Evolutionary conservation across 2,797 vertebrate genomes (phyloP).

Genomic region (Echiichthys vipera): DNA sequence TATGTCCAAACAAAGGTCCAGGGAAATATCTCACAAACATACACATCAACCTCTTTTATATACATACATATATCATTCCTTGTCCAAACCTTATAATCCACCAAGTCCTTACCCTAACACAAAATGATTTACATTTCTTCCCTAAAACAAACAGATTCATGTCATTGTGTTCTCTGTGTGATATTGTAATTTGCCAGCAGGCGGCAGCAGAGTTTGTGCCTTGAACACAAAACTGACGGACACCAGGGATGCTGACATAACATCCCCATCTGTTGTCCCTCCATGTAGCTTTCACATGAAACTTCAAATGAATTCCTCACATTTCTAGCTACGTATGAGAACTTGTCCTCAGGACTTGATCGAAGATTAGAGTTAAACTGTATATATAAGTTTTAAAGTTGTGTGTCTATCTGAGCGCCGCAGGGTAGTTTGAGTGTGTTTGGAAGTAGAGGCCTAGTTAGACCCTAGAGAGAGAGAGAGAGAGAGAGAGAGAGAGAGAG

Average conservation of each 20-base stretch:
- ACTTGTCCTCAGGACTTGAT: background rate
- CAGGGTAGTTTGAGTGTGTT: background rate
- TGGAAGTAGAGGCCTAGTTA: background rate
- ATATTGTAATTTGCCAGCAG: slow-evolving; percentile 54
- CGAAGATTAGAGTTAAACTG: background rate
- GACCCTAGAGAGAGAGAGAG: too few species aligned
- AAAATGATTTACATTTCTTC: background rate
- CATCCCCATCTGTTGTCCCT: slow-evolving; percentile 48
- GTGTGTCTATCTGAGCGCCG: background rate
- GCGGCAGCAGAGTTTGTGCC: slow-evolving; percentile 67
- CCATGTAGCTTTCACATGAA: slow-evolving; percentile 35
- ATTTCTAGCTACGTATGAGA: background rate
- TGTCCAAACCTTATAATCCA: background rate
- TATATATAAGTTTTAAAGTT: background rate
- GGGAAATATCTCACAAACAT: too few species aligned
- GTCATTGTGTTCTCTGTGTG: slow-evolving; percentile 1
- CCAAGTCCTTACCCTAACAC: background rate
- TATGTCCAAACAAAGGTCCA: too few species aligned
- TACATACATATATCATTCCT: too few species aligned
- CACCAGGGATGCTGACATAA: slow-evolving; percentile 50
- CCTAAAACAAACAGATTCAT: background rate
- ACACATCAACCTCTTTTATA: too few species aligned
- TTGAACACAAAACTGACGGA: background rate
- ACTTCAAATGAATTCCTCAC: slow-evolving; percentile 43
- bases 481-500: too few species aligned